A percentile compares a stretch with the other conserved stretches of the same genome.
Conservation (phyloP, 2,797 vertebrate genomes). For the Cryptoprocta ferox region DNA sequence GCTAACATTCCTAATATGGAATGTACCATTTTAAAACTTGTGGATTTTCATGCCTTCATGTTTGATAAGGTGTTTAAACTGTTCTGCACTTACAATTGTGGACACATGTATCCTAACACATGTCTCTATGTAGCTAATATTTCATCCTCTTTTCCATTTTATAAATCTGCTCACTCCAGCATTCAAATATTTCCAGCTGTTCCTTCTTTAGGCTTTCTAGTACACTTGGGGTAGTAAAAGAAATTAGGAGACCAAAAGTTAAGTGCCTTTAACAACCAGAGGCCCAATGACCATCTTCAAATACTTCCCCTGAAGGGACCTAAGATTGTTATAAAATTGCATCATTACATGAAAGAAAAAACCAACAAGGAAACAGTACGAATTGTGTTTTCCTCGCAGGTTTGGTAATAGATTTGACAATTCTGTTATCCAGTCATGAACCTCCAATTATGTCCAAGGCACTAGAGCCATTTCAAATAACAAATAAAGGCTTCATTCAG, state of each 20-base stretch:
- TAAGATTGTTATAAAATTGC: slow-evolving; percentile 61
- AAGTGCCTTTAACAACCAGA: slow-evolving; percentile 33
- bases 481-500: slow-evolving; percentile 60
- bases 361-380: slow-evolving; percentile 47
- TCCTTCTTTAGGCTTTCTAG: background rate
- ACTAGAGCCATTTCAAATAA: slow-evolving; percentile 70
- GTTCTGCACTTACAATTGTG: background rate
- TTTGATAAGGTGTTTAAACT: slow-evolving; percentile 19
- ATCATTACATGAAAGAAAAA: slow-evolving; percentile 44
- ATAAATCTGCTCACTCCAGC: background rate
- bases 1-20: slow-evolving; percentile 15
- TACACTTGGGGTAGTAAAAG: background rate
- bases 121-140: background rate
- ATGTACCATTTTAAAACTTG: background rate
- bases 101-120: background rate
- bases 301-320: background rate
- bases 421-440: slow-evolving; percentile 73
- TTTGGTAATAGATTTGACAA: slow-evolving; percentile 72
- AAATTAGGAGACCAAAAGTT: slow-evolving; percentile 51
- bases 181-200: slow-evolving; percentile 29
- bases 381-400: slow-evolving; percentile 62
- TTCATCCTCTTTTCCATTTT: slow-evolving; percentile 50
- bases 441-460: slow-evolving; percentile 55
- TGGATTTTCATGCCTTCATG: background rate
- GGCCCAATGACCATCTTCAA: background rate